phyloP scores from a whole-genome alignment of 2,797 vertebrate genomes.

The Choloepus didactylus region DNA sequence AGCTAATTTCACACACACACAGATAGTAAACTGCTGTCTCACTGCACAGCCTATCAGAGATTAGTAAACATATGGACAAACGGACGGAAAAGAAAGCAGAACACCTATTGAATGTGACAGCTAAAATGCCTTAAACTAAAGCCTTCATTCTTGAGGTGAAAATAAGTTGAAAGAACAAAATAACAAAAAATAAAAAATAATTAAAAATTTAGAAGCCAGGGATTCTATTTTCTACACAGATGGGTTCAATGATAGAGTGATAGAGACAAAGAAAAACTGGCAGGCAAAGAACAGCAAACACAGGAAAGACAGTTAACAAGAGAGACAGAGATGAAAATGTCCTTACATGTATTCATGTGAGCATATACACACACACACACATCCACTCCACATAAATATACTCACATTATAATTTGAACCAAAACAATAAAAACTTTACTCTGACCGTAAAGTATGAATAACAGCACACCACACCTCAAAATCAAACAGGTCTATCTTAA shows the following conservation, averaged over 20 bases:
- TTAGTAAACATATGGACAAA: constrained; percentile 90
- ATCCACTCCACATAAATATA: constrained; percentile 63
- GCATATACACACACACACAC: neutral
- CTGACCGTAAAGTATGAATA: constrained; percentile 76
- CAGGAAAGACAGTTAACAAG: constrained; percentile 85
- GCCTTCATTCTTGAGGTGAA: constrained; percentile 82
- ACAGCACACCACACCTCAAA: constrained; percentile 76
- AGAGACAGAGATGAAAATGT: constrained; percentile 83
- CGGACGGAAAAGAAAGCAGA: constrained; percentile 85
- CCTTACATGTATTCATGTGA: neutral
- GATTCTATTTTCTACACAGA: constrained; percentile 87
- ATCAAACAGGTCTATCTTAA: constrained; percentile 67
- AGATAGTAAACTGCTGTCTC: constrained; percentile 89
- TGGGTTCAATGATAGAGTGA: constrained; percentile 87
- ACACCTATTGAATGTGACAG: constrained; percentile 85
- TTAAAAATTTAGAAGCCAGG: constrained; percentile 81
- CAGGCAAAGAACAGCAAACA: constrained; percentile 86
- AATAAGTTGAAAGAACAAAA: constrained; percentile 83
- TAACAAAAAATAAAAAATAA: constrained; percentile 67
- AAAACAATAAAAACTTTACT: constrained; percentile 80
- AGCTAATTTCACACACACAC: constrained; percentile 90
- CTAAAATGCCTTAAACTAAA: constrained; percentile 83
- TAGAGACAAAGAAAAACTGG: constrained; percentile 89
- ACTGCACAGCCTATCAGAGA: constrained; percentile 88
- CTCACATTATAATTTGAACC: constrained; percentile 72